Conservation (phyloP, 2,797 vertebrate species). For the Onychomys torridus region DNA sequence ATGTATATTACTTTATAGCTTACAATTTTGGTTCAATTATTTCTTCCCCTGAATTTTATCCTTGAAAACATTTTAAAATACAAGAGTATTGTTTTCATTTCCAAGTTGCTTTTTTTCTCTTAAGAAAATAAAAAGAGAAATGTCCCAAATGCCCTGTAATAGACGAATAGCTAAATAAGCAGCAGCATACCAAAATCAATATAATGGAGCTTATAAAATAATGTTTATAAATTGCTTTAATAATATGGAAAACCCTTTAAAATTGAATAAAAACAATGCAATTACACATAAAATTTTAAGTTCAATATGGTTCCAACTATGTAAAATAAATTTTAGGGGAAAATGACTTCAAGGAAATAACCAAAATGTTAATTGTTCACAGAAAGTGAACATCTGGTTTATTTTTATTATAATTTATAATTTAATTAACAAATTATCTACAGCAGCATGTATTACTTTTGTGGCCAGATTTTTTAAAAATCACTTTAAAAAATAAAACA, state of each 20-base stretch:
- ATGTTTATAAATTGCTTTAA: constrained; percentile 73
- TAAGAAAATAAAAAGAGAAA: constrained; percentile 63
- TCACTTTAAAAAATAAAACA: constrained; percentile 31
- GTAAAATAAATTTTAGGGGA: constrained; percentile 37
- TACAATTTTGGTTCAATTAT: neutral
- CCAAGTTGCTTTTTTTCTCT: neutral
- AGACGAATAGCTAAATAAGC: constrained; percentile 49
- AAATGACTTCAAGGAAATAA: constrained; percentile 59
- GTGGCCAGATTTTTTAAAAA: neutral
- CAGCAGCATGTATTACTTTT: constrained; percentile 40
- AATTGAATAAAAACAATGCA: constrained; percentile 51
- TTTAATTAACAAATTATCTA: constrained; percentile 64
- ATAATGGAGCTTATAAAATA: constrained; percentile 52
- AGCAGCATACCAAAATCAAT: constrained; percentile 52
- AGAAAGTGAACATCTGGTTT: constrained; percentile 42
- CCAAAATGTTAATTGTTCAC: constrained; percentile 58
- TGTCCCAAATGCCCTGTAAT: constrained; percentile 42
- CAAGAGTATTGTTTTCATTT: constrained; percentile 5
- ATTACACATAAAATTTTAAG: constrained; percentile 37
- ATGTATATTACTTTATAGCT: neutral
- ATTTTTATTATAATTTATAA: constrained; percentile 63
- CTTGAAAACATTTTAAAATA: constrained; percentile 59
- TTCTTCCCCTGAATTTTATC: constrained; percentile 44
- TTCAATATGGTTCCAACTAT: constrained; percentile 45
- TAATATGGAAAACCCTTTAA: constrained; percentile 41